These are phyloP conservation scores for Chaunax sp. DNA, from an alignment of 2,797 vertebrate species.

Conservation along the genomic window DNA sequence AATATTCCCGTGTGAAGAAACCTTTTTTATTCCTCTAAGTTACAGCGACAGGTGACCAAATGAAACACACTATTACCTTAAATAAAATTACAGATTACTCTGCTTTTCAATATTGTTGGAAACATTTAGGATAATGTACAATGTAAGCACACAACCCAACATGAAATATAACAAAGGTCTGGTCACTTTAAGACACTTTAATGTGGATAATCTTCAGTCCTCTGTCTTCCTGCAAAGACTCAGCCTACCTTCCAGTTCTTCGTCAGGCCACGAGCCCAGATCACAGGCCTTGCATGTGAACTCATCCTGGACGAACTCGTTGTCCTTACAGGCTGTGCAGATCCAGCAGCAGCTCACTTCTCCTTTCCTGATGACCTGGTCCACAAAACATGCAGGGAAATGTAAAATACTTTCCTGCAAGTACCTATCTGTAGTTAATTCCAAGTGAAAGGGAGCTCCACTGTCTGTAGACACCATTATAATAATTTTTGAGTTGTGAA, in stretches of 20 bases:
- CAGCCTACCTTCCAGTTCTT: conserved; percentile 89
- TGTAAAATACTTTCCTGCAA: not conserved
- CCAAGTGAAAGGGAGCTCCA: not conserved
- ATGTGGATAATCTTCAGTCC: too few relatives aligned
- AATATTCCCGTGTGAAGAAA: too few relatives aligned
- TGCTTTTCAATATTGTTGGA: too few relatives aligned
- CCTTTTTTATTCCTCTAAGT: too few relatives aligned
- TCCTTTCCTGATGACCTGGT: conserved; percentile 96
- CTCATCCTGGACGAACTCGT: conserved; percentile 96
- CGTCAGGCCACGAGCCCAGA: conserved; percentile 95
- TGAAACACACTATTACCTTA: too few relatives aligned
- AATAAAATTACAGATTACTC: too few relatives aligned
- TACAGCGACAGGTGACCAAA: too few relatives aligned
- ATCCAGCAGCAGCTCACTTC: conserved; percentile 99
- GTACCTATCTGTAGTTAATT: not conserved
- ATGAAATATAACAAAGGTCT: too few relatives aligned
- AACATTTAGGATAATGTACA: too few relatives aligned
- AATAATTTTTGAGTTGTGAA: not conserved
- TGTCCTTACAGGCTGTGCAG: conserved; percentile 97
- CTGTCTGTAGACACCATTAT: not conserved
- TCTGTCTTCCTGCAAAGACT: too few relatives aligned
- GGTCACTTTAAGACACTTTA: too few relatives aligned
- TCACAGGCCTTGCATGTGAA: conserved; percentile 98
- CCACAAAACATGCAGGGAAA: conserved; percentile 6
- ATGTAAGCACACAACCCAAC: too few relatives aligned